Percentiles rank a stretch among this genome's conserved stretches.
These are phyloP conservation scores for Drosophila subpulchrella DNA, from an alignment of 1,140 invertebrate genomes.

Conservation along the genomic window DNA sequence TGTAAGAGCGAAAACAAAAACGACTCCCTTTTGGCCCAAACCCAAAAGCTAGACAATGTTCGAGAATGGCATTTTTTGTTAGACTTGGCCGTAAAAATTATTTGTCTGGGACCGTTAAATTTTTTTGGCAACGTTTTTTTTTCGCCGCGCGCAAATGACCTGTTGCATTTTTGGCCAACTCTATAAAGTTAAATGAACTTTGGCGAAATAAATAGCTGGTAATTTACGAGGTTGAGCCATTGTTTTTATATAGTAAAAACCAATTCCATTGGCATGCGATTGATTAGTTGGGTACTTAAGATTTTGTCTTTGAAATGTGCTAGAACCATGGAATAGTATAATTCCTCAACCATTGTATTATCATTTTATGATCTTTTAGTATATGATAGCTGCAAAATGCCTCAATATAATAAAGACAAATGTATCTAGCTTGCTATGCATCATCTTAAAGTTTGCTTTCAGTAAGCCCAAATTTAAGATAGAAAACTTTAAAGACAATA, in stretches of 20 bases:
- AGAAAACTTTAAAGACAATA: conserved; percentile 5
- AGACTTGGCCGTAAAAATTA: conserved; percentile 36
- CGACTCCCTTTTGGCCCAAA: conserved; percentile 41
- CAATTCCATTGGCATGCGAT: neutral
- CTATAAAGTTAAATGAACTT: conserved; percentile 37
- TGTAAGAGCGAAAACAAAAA: conserved; percentile 30
- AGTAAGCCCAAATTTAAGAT: neutral
- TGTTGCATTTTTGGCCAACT: conserved; percentile 35
- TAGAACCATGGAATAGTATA: too few relatives aligned
- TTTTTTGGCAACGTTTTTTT: conserved; percentile 29
- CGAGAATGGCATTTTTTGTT: conserved; percentile 22
- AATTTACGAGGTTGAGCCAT: conserved; percentile 25
- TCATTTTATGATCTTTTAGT: too few relatives aligned
- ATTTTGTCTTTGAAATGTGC: neutral
- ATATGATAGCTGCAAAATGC: too few relatives aligned
- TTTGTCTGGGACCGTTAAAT: conserved; percentile 27
- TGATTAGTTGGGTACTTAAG: neutral
- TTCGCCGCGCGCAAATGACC: conserved; percentile 9
- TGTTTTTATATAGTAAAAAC: neutral
- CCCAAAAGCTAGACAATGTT: conserved; percentile 24
- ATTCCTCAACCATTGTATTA: too few relatives aligned
- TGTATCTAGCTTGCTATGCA: neutral
- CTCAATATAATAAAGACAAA: too few relatives aligned
- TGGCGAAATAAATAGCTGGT: conserved; percentile 37
- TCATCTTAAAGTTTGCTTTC: neutral